phyloP scores from a whole-genome alignment of 30 jellyfish, hydroid and myxozoan genomes.

The Phacellophora camtschatica region DNA sequence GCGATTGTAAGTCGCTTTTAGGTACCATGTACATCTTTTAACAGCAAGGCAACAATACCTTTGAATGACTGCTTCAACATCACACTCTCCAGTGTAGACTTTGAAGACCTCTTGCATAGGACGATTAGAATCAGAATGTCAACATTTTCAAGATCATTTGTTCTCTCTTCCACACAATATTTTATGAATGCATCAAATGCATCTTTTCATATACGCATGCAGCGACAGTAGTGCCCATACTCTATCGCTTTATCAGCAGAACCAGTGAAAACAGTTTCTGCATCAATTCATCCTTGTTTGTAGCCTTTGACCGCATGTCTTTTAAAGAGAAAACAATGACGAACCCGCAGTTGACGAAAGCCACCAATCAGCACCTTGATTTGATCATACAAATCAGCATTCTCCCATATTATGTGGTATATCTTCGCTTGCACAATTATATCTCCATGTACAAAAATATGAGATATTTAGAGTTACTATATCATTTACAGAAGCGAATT shows the following conservation, averaged over 20 bases:
- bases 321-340: conserved; percentile 14
- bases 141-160: background rate
- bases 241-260: conserved; percentile 35
- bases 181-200: conserved; percentile 28
- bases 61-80: background rate
- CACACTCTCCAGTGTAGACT: no score
- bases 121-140: no score
- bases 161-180: background rate
- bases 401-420: conserved; percentile 34
- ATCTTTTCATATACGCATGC: conserved; percentile 32
- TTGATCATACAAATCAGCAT: background rate
- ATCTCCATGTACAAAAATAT: conserved; percentile 49
- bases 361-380: conserved; percentile 41
- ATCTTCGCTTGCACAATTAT: conserved; percentile 39
- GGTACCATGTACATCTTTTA: background rate
- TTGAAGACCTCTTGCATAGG: no score
- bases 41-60: background rate
- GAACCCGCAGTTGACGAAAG: conserved; percentile 54
- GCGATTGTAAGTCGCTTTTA: conserved; percentile 11
- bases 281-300: conserved; percentile 47
- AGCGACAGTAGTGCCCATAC: conserved; percentile 17
- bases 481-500: background rate
- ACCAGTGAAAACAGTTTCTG: conserved; percentile 14
- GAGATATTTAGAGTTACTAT: background rate
- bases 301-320: conserved; percentile 44